These are phyloP conservation scores for Agonopterix heracliana DNA, from an alignment of 2,888 invertebrate genomes.

Conservation along the genomic window DNA sequence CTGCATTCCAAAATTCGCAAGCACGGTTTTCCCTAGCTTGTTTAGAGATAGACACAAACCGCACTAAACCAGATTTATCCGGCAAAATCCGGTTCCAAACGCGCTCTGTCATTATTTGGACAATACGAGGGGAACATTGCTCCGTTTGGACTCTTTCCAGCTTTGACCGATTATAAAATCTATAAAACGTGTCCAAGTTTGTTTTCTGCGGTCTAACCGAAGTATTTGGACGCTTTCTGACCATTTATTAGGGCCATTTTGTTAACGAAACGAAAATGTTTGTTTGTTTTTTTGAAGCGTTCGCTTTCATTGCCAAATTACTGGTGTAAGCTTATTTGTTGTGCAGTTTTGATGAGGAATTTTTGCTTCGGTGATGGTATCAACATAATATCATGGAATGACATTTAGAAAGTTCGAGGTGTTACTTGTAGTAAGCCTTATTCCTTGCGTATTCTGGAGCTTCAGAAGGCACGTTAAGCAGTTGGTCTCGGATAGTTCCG, in stretches of 20 bases:
- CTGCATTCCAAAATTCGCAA: not conserved
- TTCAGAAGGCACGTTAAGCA: no score
- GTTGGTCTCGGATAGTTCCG: no score
- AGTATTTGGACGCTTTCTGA: constrained; percentile 30
- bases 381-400: no score
- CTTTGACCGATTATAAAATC: constrained; percentile 62
- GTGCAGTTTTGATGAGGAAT: no score
- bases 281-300: not conserved
- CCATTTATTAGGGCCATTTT: constrained; percentile 27
- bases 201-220: constrained; percentile 28
- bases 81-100: not conserved
- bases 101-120: not conserved
- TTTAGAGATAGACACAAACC: not conserved
- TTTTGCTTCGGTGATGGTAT: no score
- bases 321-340: no score
- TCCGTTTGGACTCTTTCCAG: constrained; percentile 50
- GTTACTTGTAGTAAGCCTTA: no score
- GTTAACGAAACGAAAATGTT: constrained; percentile 22
- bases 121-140: constrained; percentile 3
- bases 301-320: no score
- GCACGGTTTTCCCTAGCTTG: no score
- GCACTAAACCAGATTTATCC: not conserved
- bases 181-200: constrained; percentile 57
- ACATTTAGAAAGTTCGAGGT: no score
- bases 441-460: no score